Evolutionary conservation across 2,113 vertebrate genomes (phyloP), one percentile per base, ranked within the genome.

Genomic region (Cryptotis parvus): DNA sequence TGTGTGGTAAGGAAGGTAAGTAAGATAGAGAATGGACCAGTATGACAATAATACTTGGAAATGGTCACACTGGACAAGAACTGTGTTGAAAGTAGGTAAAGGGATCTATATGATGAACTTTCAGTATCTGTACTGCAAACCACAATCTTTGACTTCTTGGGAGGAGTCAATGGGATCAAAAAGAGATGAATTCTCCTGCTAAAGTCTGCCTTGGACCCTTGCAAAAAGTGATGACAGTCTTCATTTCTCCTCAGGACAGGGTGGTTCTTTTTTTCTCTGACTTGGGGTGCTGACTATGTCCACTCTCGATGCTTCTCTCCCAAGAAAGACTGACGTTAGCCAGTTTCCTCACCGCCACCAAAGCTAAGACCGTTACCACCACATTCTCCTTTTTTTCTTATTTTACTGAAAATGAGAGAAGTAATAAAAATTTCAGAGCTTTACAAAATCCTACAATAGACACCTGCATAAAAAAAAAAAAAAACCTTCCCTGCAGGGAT

Each of bases 381-480:
- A 29, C 8, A 33, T 31, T 41, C n/a, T 24, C n/a, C 22, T 82
- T 24, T 29, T 43, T 35, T 77, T 20, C 74, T 65, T 83, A 89
- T 68, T 61, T 88, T 68, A 63, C 55, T 90, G 22, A 84, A 41
- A 3, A 15, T 73, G 33, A n/a, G 69, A 72, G 39, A 92, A 86
- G 24, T 41, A 52, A 39, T 16, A 27, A 24, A 78, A 29, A 78
- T 84, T 84, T 91, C 66, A 35, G 49, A 94, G 89, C 49, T 79
- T 87, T 9, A 72, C 27, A 27, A 41, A 66, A 35, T 85, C 33
- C 29, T 55, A 33, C 14, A 83, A 55, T 29, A 52, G 41, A 37
- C 3, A 61, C 33, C 12, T n/a, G 11, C 16, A 16, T 37, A 15
- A 35, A 58, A 58, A 31, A 22, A 11, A 66, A 41, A 7, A 45